phyloP scores from a whole-genome alignment of 2,797 vertebrate genomes.

The Nyctibius grandis region DNA sequence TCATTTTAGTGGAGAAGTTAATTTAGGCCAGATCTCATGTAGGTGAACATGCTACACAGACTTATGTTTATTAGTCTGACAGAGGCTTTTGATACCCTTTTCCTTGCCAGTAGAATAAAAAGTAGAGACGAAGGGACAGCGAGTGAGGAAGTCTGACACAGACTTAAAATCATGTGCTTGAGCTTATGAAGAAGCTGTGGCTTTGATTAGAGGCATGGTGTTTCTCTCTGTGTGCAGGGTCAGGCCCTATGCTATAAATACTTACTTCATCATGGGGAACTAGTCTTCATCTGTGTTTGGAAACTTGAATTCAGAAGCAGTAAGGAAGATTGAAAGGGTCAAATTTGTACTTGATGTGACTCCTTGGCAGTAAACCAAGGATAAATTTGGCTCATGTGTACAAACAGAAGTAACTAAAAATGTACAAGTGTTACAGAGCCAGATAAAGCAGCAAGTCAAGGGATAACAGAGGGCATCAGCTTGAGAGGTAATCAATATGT shows the following conservation, averaged over 20 bases:
- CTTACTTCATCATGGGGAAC: not conserved
- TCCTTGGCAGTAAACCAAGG: conserved; percentile 7
- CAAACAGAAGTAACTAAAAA: conserved; percentile 43
- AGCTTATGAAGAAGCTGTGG: not conserved
- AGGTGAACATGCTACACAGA: not conserved
- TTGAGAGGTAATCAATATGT: conserved; percentile 42
- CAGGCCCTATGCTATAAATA: not conserved
- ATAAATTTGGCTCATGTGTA: conserved; percentile 28
- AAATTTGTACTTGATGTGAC: not conserved
- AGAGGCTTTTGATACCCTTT: not conserved
- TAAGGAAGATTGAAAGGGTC: not conserved
- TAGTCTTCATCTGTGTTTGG: not conserved
- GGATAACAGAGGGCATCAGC: conserved; percentile 16
- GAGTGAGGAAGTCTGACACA: not conserved
- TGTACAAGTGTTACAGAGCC: not conserved
- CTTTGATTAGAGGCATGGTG: not conserved
- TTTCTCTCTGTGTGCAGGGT: not conserved
- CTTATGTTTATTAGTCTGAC: not conserved
- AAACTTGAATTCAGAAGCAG: not conserved
- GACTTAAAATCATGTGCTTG: not conserved
- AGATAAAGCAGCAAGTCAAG: conserved; percentile 10
- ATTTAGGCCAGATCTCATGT: not conserved
- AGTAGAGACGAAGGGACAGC: not conserved
- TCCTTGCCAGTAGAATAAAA: not conserved
- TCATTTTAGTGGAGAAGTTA: not conserved